These are phyloP conservation scores for Neoniphon sammara DNA, from an alignment of 2,797 vertebrate genomes.

Conservation along the genomic window DNA sequence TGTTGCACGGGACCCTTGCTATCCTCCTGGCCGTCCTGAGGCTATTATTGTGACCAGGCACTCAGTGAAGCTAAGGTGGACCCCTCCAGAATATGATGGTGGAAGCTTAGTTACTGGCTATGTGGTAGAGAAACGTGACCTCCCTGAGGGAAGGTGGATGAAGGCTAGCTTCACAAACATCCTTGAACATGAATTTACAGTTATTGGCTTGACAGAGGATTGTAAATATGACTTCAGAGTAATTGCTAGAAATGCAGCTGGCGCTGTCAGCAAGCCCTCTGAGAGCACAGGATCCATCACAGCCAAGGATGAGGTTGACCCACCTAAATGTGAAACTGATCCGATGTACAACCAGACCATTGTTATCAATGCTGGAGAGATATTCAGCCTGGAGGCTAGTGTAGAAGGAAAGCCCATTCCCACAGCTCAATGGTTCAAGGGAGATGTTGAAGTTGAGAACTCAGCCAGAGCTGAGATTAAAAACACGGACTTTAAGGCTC, in stretches of 20 bases:
- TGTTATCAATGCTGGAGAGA: slow-evolving; percentile 94
- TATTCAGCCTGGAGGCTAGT: slow-evolving; percentile 92
- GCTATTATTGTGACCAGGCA: slow-evolving; percentile 94
- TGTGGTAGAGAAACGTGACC: slow-evolving; percentile 94
- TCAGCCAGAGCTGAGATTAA: slow-evolving; percentile 94
- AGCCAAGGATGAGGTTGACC: slow-evolving; percentile 96
- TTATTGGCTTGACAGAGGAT: slow-evolving; percentile 93
- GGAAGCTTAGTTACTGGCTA: slow-evolving; percentile 96
- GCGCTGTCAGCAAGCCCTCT: slow-evolving; percentile 94
- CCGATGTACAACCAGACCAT: slow-evolving; percentile 93
- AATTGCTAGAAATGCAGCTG: slow-evolving; percentile 96
- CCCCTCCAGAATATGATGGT: slow-evolving; percentile 93
- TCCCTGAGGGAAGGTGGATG: slow-evolving; percentile 99
- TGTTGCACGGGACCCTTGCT: slow-evolving; percentile 95
- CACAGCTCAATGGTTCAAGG: slow-evolving; percentile 94
- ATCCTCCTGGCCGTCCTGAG: slow-evolving; percentile 93
- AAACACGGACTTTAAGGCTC: slow-evolving; percentile 93
- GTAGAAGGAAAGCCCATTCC: slow-evolving; percentile 95
- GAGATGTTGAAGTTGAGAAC: slow-evolving; percentile 93
- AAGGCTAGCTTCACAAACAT: slow-evolving; percentile 97
- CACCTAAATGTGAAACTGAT: slow-evolving; percentile 94
- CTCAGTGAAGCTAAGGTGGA: slow-evolving; percentile 93
- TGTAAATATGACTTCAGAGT: slow-evolving; percentile 97
- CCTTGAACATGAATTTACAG: slow-evolving; percentile 92
- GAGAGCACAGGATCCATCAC: slow-evolving; percentile 95